Conservation (phyloP, 2,797 vertebrate species). For the Odontamblyopus rebecca region DNA sequence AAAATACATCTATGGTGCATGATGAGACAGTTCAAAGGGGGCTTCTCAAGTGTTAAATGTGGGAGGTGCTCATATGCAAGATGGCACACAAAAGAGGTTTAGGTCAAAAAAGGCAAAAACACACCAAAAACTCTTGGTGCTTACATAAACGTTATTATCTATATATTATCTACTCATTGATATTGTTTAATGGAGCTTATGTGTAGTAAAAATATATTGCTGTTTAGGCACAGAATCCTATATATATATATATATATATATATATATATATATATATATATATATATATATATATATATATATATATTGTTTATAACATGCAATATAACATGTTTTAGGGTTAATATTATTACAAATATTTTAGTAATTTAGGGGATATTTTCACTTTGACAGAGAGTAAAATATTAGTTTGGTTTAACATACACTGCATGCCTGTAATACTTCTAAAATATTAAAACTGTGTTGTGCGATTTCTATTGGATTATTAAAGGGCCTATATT, state of each 20-base stretch:
- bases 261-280: too few species aligned
- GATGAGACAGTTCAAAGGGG: not conserved
- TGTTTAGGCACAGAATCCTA: not conserved
- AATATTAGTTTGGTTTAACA: not conserved
- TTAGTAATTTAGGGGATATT: not conserved
- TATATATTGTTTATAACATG: not conserved
- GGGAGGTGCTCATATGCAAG: slow-evolving; percentile 7
- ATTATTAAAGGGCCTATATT: not conserved
- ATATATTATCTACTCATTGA: not conserved
- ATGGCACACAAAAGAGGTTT: slow-evolving; percentile 2
- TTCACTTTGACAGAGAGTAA: not conserved
- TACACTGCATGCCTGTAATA: slow-evolving; percentile 1
- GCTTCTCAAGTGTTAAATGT: slow-evolving; percentile 3
- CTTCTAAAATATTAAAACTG: not conserved
- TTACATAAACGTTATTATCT: not conserved
- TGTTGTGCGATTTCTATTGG: not conserved
- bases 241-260: not conserved
- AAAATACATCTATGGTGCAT: not conserved
- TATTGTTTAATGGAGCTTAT: not conserved
- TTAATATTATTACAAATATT: not conserved
- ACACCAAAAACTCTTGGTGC: not conserved
- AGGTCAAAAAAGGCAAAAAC: not conserved
- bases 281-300: too few species aligned
- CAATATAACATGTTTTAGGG: not conserved
- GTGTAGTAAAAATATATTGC: not conserved